Percentiles rank a stretch among this genome's conserved stretches.
These are phyloP conservation scores for Willisornis vidua DNA, from an alignment of 2,113 vertebrate species.

Conservation along the genomic window DNA sequence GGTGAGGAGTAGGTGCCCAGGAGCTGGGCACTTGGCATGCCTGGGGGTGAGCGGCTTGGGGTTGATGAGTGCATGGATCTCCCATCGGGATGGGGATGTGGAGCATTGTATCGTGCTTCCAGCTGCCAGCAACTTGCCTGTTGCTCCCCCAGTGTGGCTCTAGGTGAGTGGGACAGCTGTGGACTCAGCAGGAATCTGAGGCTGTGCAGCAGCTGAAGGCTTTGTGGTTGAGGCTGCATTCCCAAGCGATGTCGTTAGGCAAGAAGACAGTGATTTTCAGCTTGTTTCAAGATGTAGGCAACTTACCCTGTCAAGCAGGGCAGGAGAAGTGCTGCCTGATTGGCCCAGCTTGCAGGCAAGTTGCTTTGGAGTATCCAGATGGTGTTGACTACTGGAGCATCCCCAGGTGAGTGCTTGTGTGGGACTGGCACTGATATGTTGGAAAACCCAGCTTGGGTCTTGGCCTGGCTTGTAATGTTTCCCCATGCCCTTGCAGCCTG, in stretches of 20 bases:
- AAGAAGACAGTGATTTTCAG: neutral
- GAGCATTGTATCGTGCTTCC: neutral
- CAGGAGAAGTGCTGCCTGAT: neutral
- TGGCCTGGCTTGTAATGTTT: neutral
- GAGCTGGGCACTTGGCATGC: neutral
- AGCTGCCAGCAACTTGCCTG: neutral
- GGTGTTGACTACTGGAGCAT: neutral
- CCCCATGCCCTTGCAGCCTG: neutral
- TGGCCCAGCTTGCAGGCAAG: neutral
- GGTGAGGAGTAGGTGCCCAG: neutral
- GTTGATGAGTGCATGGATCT: neutral
- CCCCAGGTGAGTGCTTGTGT: neutral
- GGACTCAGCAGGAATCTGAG: neutral
- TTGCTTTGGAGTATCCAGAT: neutral
- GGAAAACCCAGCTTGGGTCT: accelerated
- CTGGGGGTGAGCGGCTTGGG: neutral
- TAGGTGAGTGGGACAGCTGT: neutral
- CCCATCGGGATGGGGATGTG: neutral
- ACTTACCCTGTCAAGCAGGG: neutral
- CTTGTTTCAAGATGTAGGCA: slow-evolving; percentile 55
- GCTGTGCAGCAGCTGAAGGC: slow-evolving; percentile 12
- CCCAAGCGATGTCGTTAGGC: slow-evolving; percentile 40
- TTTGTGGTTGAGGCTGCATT: slow-evolving; percentile 47
- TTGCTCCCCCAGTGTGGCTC: neutral
- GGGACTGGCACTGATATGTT: neutral